Base-by-base conservation (phyloP, 2,888 invertebrate species). In the Leptinotarsa haldemani region DNA sequence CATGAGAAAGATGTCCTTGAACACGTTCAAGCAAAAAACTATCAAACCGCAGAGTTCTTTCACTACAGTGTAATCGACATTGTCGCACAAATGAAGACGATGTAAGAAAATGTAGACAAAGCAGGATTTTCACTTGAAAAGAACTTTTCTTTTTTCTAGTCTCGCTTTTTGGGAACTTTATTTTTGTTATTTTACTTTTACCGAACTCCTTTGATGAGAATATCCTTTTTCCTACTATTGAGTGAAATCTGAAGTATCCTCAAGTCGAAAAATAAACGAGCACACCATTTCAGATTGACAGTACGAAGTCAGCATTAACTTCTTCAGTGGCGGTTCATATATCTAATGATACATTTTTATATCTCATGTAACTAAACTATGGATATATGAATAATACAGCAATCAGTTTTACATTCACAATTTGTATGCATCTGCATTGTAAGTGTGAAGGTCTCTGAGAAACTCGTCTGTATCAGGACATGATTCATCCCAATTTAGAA, bases 1-100 rank as follows among this genome's bases (percentile, higher is more conserved):
- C 9, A 13, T 18, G 5, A 56, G 12, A 56, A 56, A 22, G 22
- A 13, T 52, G 9, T 9, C 56, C 56, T 56, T 22, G 56, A 56
- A 22, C 56, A 56, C 56, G 56, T 56, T 22, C 22, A 13, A 56
- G 56, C 2, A 56, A 56, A 56, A 56, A 22, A 56, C 20, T 56
- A 22, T 22, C 22, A 22, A 18, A 22, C 22, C 13, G 56, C 22
- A 4, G 22, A 56, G 56, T 56, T 56, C 56, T 20, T 56, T 56
- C 22, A 20, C 13, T 56, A 22, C 56, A 56, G 22, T 56, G 56
- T 56, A 56, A 56, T 22, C 20, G 22, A 2, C 56, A 13, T 22
- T 22, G 22, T 56, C 15, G 22, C 18, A 56, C 22, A 56, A 22
- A 20, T 22, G 52, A 52, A 50, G 18, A 18, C 18, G 30, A 30